Conservation (phyloP, 2,888 invertebrate species). For the Xanthorhoe spadicearia region DNA sequence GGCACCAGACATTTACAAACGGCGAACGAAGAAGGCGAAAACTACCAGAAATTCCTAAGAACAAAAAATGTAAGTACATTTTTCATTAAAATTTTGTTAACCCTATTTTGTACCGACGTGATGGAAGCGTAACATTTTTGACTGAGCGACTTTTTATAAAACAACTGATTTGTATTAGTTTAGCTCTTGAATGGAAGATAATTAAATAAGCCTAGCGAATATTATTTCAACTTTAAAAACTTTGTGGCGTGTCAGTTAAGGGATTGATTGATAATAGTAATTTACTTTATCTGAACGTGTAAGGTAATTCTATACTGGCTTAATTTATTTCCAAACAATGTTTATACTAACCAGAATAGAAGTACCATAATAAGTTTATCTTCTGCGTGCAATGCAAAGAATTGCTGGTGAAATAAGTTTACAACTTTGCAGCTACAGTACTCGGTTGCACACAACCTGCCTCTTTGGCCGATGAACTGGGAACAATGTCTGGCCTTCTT, state of each 20-base stretch:
- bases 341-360: no score
- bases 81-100: neutral
- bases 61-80: constrained; percentile 90
- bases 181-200: neutral
- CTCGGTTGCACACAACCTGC: constrained; percentile 86
- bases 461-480: constrained; percentile 89
- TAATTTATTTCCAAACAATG: no score
- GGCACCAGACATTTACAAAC: constrained; percentile 69
- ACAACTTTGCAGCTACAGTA: constrained; percentile 84
- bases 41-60: constrained; percentile 95
- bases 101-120: neutral
- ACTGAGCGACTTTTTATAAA: neutral
- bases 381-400: neutral
- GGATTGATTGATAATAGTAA: no score
- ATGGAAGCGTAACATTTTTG: neutral
- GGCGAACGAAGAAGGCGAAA: constrained; percentile 91
- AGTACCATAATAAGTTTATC: neutral
- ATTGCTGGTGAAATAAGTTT: constrained; percentile 13
- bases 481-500: constrained; percentile 72
- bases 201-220: neutral
- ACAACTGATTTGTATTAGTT: neutral
- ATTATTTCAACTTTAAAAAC: neutral
- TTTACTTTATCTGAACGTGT: no score
- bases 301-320: no score
- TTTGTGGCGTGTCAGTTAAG: neutral